Base-by-base conservation (phyloP, 1,140 invertebrate genomes). In the Lordiphosa stackelbergi region DNA sequence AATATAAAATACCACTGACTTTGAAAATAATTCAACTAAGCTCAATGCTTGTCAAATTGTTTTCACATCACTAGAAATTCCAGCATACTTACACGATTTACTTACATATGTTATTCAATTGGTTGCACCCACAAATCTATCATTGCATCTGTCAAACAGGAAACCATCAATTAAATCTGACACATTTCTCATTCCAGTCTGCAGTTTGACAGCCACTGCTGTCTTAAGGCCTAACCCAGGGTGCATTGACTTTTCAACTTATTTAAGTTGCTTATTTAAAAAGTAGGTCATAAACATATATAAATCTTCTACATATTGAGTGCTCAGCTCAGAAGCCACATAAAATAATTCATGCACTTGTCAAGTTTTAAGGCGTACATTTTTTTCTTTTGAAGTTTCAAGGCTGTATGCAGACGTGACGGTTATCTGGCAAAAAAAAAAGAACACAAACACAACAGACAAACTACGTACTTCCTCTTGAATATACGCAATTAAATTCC, bases 261-360 rank as follows among this genome's bases (percentile, higher is more conserved):
- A 31, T 31, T 31, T 31, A 31, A 16, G 28, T 37, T 53, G 35
- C 46, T 62, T 49, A 55, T 60, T 53, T 61, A 53, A 73, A 65
- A 77, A 78, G 64, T 77, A 55, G 73, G 73, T 62, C 73, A 69
- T 59, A 43, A 63, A 54, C 24, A 28, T 8, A 31, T 31, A 31
- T 77, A 73, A 77, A 78, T 78, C 73, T 73, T 60, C 38, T 36
- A 40, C 52, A 48, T 36, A 41, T 47, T 48, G 59, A 42, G 37
- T 62, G 37, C 31, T 42, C 28, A 47, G 36, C 47, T 28, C 31
- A 57, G 54, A 64, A 60, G 69, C 40, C 53, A 41, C 56, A 58
- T 40, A 77, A 60, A 55, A 36, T 63, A 57, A 59, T 43, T 54
- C 66, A 74, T 61, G 51, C 54, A 71, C 51, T 62, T 54, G 40